phyloP scores from a whole-genome alignment of 1,140 invertebrate species.

The Mercenaria mercenaria region DNA sequence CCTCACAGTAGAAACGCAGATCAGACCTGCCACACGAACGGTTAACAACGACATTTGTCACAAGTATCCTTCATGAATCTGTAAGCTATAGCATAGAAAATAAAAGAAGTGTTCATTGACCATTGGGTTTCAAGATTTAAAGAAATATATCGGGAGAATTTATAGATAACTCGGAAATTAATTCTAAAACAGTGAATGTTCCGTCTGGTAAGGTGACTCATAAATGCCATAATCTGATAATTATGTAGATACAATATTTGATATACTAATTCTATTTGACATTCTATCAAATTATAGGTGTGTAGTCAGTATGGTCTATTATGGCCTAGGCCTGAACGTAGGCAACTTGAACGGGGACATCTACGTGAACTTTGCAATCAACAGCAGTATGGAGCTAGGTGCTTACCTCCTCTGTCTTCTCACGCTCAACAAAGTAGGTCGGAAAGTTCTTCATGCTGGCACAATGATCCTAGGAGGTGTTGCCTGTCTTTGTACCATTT shows the following conservation, averaged over 20 bases:
- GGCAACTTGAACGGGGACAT: conserved; percentile 75
- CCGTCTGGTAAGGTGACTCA: too few species aligned
- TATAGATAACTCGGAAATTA: too few species aligned
- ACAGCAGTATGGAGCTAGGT: conserved; percentile 91
- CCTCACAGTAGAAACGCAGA: too few species aligned
- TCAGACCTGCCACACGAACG: too few species aligned
- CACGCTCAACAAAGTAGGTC: conserved; percentile 71
- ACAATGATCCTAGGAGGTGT: conserved; percentile 88
- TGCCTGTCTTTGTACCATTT: conserved; percentile 74
- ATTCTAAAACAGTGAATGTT: too few species aligned
- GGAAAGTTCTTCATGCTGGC: conserved; percentile 71
- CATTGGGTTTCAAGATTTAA: too few species aligned
- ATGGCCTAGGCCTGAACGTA: conserved; percentile 87
- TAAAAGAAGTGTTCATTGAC: too few species aligned
- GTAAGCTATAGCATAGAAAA: too few species aligned
- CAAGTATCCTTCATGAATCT: too few species aligned
- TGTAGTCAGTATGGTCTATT: conserved; percentile 77
- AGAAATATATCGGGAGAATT: too few species aligned
- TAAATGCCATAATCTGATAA: not conserved
- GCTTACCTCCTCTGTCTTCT: conserved; percentile 86
- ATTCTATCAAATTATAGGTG: conserved; percentile 63
- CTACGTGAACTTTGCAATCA: conserved; percentile 81
- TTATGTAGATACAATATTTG: not conserved
- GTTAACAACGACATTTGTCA: too few species aligned
- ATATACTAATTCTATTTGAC: not conserved